Conservation (phyloP, 1,140 invertebrate species). For the Formica selysi region DNA sequence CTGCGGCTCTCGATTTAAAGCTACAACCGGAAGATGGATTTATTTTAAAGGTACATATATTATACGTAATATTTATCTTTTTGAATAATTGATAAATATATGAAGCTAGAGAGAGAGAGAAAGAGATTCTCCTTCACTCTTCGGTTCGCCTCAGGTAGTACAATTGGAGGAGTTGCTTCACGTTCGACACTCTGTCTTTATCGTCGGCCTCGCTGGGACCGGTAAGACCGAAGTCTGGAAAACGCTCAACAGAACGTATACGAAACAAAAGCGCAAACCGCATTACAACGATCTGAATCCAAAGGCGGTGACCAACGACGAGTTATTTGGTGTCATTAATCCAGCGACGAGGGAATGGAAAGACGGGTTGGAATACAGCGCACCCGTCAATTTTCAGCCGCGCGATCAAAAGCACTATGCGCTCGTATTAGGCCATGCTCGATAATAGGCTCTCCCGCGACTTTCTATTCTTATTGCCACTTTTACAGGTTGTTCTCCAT, state of each 20-base stretch:
- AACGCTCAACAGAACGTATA: constrained; percentile 94
- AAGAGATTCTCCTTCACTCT: background rate
- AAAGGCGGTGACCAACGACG: constrained; percentile 98
- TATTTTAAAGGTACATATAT: constrained; percentile 89
- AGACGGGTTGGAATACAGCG: constrained; percentile 89
- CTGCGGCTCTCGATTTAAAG: constrained; percentile 93
- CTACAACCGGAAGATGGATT: constrained; percentile 97
- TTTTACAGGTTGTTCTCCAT: constrained; percentile 93
- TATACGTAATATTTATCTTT: constrained; percentile 25
- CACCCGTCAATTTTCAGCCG: constrained; percentile 54
- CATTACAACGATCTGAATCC: constrained; percentile 96
- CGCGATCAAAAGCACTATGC: constrained; percentile 38
- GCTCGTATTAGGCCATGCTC: constrained; percentile 24
- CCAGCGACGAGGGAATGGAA: constrained; percentile 98
- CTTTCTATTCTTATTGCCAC: constrained; percentile 61
- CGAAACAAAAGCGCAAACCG: constrained; percentile 93
- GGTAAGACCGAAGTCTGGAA: constrained; percentile 98
- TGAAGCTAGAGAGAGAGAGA: background rate
- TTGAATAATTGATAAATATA: constrained; percentile 18
- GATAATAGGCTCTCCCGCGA: constrained; percentile 27
- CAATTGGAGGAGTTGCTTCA: constrained; percentile 97
- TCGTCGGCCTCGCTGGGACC: constrained; percentile 96
- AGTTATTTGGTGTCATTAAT: constrained; percentile 98
- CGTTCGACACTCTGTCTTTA: constrained; percentile 97
- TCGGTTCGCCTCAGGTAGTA: constrained; percentile 89